phyloP scores from a whole-genome alignment of 2,888 invertebrate species.

The Myopa tessellatipennis region DNA sequence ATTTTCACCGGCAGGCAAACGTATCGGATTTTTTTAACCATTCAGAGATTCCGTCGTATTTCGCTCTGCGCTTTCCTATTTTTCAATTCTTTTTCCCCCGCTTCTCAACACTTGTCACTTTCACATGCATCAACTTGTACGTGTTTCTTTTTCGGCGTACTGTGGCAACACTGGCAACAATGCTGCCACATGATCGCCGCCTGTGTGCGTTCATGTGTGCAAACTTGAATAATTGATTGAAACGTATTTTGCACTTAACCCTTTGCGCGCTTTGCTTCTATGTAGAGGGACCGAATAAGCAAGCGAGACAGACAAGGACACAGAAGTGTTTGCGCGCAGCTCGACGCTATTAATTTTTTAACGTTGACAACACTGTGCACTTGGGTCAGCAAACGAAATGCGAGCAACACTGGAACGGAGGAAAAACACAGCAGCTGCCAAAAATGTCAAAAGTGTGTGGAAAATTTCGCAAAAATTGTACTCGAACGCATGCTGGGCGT shows the following conservation, averaged over 20 bases:
- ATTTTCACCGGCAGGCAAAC: neutral
- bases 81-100: neutral
- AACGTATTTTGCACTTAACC: conserved; percentile 31
- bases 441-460: too few relatives aligned
- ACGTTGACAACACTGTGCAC: too few relatives aligned
- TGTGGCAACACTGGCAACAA: conserved; percentile 19
- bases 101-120: neutral
- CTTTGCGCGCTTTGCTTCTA: neutral
- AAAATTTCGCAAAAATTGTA: too few relatives aligned
- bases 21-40: neutral
- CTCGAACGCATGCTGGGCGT: too few relatives aligned
- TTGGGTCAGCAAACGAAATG: too few relatives aligned
- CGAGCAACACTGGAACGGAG: neutral
- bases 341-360: neutral
- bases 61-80: too few relatives aligned
- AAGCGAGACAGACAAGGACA: neutral
- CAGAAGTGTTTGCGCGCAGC: neutral
- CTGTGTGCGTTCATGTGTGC: conserved; percentile 3
- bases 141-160: neutral
- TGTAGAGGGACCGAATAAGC: neutral
- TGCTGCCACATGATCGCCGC: conserved; percentile 1
- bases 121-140: neutral
- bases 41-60: neutral
- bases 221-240: conserved; percentile 39
- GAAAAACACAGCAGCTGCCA: neutral